Evolutionary conservation across 2,797 vertebrate species (phyloP), one percentile per base, ranked within the genome.

Genomic region (Odontamblyopus rebecca): DNA sequence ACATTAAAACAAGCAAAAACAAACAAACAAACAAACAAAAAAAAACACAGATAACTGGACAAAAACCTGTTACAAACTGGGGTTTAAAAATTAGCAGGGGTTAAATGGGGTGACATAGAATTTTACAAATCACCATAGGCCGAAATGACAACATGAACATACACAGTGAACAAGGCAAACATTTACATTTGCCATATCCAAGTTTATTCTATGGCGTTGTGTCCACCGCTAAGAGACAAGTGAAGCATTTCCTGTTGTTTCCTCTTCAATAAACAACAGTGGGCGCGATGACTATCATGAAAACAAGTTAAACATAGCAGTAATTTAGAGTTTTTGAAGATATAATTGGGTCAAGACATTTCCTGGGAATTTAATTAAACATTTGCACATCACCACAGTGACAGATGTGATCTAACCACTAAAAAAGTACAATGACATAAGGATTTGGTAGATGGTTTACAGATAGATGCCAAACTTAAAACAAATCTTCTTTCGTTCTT

Each of bases 1-100:
- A 95, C 95, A 81, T 79, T 87, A 78, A 88, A 86, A 88, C 86
- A 87, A 87, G 84, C 72, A 13, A 48, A 48, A 38, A 1, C 9
- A 38, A 38, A 8, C 70, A 13, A 15, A 48, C 7, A 35, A 35
- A 35, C 6, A 35, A 1, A 35, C 4, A 35, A 8, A 35, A 35
- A 67, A 26, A 79, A 70, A 82, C 83, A 74, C 80, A 79, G 83
- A 76, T 72, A 71, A 57, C 77, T 78, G 75, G 64, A 77, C 72
- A 82, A 72, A 79, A 85, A 83, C 80, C 78, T 83, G 68, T 23
- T 73, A 32, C 61, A 41, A 53, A 72, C 4, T 69, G 30, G 68
- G 67, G 18, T 71, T 32, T 71, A 65, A 68, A 53, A 71, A 51
- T 18, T n/a, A n/a, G 27, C 18, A 63, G 29, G n/a, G 72, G 44